phyloP scores from a whole-genome alignment of 2,113 vertebrate genomes.

The Ageneiosus marmoratus region DNA sequence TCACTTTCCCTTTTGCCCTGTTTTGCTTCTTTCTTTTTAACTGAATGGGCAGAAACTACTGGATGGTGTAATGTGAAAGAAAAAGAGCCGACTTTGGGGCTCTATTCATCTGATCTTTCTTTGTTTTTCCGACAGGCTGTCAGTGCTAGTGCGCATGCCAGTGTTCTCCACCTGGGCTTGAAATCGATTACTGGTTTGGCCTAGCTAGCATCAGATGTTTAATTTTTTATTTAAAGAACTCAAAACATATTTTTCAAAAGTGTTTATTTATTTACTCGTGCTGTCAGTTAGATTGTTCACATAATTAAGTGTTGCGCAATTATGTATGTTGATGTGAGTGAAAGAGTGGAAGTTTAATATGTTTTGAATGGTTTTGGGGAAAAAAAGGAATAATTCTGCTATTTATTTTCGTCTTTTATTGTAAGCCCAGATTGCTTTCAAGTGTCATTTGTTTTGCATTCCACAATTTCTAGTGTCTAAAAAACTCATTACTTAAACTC shows the following conservation, averaged over 20 bases:
- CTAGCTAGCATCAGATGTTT: constrained; percentile 4
- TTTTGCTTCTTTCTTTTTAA: constrained; percentile 17
- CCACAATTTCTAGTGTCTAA: neutral
- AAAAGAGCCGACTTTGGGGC: constrained; percentile 16
- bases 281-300: constrained; percentile 41
- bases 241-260: neutral
- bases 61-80: constrained; percentile 16
- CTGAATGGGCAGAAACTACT: constrained; percentile 11
- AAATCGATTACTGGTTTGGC: constrained; percentile 33
- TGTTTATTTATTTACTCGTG: neutral
- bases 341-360: constrained; percentile 70
- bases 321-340: constrained; percentile 70
- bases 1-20: constrained; percentile 22
- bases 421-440: constrained; percentile 54
- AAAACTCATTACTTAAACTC: neutral
- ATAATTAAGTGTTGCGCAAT: constrained; percentile 54
- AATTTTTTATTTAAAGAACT: neutral
- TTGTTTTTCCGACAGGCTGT: constrained; percentile 39
- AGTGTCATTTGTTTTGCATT: neutral
- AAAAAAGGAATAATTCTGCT: constrained; percentile 53
- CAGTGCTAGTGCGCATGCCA: constrained; percentile 20
- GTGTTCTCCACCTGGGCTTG: constrained; percentile 25
- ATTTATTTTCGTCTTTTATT: constrained; percentile 41
- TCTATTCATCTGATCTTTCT: constrained; percentile 34
- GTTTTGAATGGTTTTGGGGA: constrained; percentile 67